These are phyloP conservation scores for Idaea aversata DNA, from an alignment of 2,888 invertebrate species.

Conservation along the genomic window DNA sequence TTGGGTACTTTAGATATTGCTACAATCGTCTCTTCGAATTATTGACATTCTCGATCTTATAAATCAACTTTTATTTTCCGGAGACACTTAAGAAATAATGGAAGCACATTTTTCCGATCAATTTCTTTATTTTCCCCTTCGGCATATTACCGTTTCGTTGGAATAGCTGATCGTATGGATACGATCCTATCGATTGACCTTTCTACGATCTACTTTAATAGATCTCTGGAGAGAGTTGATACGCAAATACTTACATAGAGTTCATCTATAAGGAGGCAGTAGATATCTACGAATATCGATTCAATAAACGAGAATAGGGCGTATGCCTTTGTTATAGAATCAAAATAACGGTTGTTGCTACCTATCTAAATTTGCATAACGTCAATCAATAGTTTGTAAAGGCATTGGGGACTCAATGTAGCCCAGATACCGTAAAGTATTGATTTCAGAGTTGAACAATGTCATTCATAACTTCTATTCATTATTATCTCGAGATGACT, in stretches of 20 bases:
- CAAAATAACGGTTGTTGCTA: not conserved
- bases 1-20: not conserved
- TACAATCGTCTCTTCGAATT: not conserved
- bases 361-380: not conserved
- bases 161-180: slow-evolving; percentile 1
- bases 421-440: not conserved
- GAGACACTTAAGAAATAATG: not conserved
- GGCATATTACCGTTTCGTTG: not conserved
- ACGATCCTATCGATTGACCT: not conserved
- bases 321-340: not conserved
- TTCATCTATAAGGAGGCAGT: not conserved
- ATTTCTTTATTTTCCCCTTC: not conserved
- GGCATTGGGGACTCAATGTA: not conserved
- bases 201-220: not conserved
- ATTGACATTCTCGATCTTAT: not conserved
- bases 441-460: not conserved
- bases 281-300: not conserved
- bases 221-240: not conserved
- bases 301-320: not conserved
- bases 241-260: not conserved
- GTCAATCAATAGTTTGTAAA: not conserved
- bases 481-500: not conserved
- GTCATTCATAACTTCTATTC: not conserved
- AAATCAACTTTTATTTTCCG: slow-evolving; percentile 1
- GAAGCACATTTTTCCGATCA: not conserved